These are phyloP conservation scores for Malurus cyaneus DNA, from an alignment of 2,113 vertebrate genomes.

Conservation along the genomic window DNA sequence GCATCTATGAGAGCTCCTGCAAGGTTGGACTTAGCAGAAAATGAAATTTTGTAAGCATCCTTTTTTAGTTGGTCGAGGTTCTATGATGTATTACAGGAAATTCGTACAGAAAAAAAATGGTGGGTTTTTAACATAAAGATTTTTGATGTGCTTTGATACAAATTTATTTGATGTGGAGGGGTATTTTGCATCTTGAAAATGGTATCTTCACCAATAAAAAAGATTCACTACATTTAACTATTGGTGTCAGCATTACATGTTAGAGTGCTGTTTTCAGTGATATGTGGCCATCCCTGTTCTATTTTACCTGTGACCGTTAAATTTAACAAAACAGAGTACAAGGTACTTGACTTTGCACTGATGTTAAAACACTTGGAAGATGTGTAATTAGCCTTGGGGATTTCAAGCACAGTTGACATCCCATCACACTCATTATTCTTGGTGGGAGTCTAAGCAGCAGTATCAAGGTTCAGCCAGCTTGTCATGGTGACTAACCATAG, in stretches of 20 bases:
- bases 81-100: background rate
- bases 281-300: accelerated
- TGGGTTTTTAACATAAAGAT: background rate
- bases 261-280: background rate
- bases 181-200: background rate
- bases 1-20: background rate
- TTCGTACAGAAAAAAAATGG: background rate
- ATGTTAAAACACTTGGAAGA: background rate
- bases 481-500: background rate
- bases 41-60: background rate
- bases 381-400: background rate
- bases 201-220: constrained; percentile 7
- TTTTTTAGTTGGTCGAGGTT: background rate
- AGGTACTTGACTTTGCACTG: background rate
- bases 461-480: background rate
- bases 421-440: background rate
- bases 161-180: background rate
- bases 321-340: background rate
- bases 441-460: background rate
- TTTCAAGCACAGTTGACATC: background rate
- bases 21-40: background rate
- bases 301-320: background rate
- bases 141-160: background rate
- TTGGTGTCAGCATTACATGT: background rate
- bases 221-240: background rate